phyloP scores from a whole-genome alignment of 2,113 vertebrate genomes.

The Athene noctua region DNA sequence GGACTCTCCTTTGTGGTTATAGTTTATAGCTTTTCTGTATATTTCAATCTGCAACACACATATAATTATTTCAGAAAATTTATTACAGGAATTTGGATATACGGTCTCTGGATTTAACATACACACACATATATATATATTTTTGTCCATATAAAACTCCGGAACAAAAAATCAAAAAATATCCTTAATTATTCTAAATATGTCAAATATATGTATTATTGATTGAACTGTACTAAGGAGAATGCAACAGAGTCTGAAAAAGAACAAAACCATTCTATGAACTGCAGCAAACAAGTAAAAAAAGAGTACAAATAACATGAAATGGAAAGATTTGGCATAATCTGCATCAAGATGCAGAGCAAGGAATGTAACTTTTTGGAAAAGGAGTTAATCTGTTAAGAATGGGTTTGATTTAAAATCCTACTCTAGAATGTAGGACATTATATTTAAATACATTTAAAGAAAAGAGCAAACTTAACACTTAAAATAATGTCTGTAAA shows the following conservation, averaged over 20 bases:
- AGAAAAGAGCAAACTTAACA: neutral
- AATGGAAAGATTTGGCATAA: neutral
- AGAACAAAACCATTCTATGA: neutral
- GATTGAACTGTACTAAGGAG: neutral
- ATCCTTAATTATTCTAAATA: neutral
- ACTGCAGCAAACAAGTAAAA: neutral
- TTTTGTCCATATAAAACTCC: neutral
- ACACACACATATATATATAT: too few species aligned
- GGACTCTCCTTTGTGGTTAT: neutral
- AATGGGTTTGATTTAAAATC: neutral
- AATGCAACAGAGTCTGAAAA: neutral
- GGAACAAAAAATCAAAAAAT: neutral
- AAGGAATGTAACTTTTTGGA: neutral
- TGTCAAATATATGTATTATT: neutral
- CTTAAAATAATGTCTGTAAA: neutral
- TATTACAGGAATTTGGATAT: neutral
- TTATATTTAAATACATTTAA: neutral
- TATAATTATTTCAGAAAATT: neutral
- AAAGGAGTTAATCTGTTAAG: neutral
- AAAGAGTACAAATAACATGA: neutral
- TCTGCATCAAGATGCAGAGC: neutral
- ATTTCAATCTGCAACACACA: neutral
- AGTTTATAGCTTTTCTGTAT: neutral
- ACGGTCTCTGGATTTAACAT: neutral
- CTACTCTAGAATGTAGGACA: neutral